Evolutionary conservation across 2,888 invertebrate genomes (phyloP), one percentile per base, ranked within the genome.

Genomic region (Hypolimnas misippus): DNA sequence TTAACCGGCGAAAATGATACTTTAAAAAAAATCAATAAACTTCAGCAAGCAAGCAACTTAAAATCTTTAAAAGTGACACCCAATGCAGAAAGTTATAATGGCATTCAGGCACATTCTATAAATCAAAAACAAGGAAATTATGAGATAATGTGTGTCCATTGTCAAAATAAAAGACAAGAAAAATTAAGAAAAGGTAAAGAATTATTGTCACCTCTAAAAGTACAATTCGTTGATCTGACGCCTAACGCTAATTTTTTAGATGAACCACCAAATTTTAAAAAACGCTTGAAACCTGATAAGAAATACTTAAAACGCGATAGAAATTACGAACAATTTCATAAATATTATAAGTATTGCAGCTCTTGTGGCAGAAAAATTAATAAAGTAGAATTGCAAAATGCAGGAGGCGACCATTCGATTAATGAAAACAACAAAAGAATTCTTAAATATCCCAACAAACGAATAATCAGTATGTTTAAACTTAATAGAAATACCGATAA

Each of bases 321-420:
- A 52, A 56, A 52, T 49, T 31, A 31, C 17, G 61, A 35, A 33
- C 8, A 46, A 21, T 7, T 14, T 19, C 42, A 50, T 7, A 38
- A 60, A 25, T 49, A 57, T n/a, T 65, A 65, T 35, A 57, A 66
- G 16, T 67, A 58, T 57, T 69, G 70, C 35, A 33, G 55, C 38
- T 51, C 50, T 46, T 71, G 71, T 63, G 65, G 60, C 49, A 44
- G 50, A 40, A 65, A 63, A 59, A 35, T 69, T 12, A 57, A 67
- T 52, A 49, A 44, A 21, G 61, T 63, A 40, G 67, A 69, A 57
- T 57, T 64, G 29, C 50, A 54, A n/a, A 70, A 67, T 65, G 70
- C 63, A 51, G 61, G 62, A 33, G 66, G 70, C 4, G 66, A 69
- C 51, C 62, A 51, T 60, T 17, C 50, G 10, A 19, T 25, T 10